Percentiles rank a stretch among this genome's conserved stretches.
Conservation (phyloP, 2,113 vertebrate species). For the Pelusios castaneus region DNA sequence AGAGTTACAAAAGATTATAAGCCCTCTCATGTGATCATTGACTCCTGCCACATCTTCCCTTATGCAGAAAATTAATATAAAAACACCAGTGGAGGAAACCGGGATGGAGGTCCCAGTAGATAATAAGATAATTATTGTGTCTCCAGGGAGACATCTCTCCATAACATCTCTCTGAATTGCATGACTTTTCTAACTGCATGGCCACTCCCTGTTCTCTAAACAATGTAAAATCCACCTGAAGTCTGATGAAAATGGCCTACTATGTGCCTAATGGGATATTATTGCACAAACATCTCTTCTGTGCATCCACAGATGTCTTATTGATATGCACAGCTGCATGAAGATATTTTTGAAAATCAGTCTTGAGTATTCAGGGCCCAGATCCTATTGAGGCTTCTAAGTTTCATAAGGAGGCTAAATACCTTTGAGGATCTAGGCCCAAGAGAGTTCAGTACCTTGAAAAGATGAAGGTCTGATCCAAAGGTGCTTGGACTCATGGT, state of each 20-base stretch:
- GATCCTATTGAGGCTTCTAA: background rate
- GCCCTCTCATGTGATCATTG: background rate
- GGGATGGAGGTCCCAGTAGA: background rate
- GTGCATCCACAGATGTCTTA: background rate
- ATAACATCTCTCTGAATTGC: background rate
- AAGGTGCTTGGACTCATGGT: background rate
- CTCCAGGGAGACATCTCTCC: background rate
- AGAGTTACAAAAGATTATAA: background rate
- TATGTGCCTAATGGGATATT: background rate
- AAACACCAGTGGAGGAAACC: background rate
- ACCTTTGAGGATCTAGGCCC: background rate
- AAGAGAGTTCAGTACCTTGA: background rate
- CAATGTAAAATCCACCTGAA: background rate
- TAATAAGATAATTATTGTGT: background rate
- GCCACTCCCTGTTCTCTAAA: background rate
- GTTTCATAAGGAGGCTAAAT: background rate
- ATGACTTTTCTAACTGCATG: background rate
- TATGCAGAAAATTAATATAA: background rate
- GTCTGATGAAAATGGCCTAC: background rate
- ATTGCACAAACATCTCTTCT: background rate
- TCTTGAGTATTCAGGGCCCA: background rate
- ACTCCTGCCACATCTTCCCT: background rate
- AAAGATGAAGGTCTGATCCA: background rate
- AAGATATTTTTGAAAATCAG: background rate
- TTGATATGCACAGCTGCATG: background rate